Percentiles rank a stretch among this genome's conserved stretches.
Evolutionary conservation across 1,140 invertebrate species (phyloP).

Genomic region (Chrysopa pallens): DNA sequence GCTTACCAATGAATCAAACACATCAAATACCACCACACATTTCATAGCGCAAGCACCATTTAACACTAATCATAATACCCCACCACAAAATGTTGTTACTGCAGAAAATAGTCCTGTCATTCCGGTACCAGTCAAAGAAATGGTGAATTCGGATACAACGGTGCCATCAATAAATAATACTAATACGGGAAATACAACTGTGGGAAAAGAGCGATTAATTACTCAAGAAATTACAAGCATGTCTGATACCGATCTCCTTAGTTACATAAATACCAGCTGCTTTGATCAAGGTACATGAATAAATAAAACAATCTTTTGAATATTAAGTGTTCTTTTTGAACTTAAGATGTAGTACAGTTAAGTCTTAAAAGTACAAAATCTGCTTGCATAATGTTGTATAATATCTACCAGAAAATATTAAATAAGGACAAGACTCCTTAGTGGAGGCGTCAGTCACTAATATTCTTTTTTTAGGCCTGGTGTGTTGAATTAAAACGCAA

Average conservation of each 20-base stretch:
- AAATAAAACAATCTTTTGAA: too few relatives aligned
- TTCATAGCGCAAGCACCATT: neutral
- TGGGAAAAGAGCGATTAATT: conserved; percentile 25
- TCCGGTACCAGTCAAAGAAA: conserved; percentile 13
- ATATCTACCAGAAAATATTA: too few relatives aligned
- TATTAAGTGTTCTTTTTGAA: too few relatives aligned
- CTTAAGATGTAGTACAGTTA: too few relatives aligned
- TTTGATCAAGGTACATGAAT: conserved; percentile 50
- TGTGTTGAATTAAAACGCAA: too few relatives aligned
- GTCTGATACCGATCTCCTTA: conserved; percentile 68
- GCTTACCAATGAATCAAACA: conserved; percentile 1
- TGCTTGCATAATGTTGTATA: too few relatives aligned
- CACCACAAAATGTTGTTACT: neutral
- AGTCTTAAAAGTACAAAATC: too few relatives aligned
- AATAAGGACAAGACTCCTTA: too few relatives aligned
- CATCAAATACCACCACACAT: conserved; percentile 8
- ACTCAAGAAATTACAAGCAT: conserved; percentile 57
- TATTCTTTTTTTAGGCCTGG: too few relatives aligned
- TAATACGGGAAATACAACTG: neutral
- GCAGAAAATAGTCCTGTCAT: conserved; percentile 1
- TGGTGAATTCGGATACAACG: conserved; percentile 9
- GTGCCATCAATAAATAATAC: conserved; percentile 10
- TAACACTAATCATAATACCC: too few relatives aligned
- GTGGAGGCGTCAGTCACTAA: too few relatives aligned
- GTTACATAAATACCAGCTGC: conserved; percentile 70